Base-by-base conservation (phyloP, 2,797 vertebrate species). In the Myotis vivesi region DNA sequence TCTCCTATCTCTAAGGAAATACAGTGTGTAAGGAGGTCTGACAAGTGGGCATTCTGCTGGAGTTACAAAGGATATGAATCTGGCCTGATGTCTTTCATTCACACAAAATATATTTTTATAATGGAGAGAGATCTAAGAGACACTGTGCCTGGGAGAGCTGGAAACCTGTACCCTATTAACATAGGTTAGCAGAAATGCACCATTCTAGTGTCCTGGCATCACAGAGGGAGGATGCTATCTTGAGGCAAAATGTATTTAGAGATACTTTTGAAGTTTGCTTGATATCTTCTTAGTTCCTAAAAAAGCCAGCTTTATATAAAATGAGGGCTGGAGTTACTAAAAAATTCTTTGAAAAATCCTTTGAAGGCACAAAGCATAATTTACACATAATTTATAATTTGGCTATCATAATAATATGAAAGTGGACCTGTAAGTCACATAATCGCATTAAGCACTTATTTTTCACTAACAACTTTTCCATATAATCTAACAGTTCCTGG, bases 1-100 rank as follows among this genome's bases (percentile, higher is more conserved):
- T 95, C 69, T 76, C 33, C 5, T 16, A 62, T 75, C 81, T 80
- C 69, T 64, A 80, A 69, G 33, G 92, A 92, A 91, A 94, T 90
- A 2, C 17, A 38, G 1, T 44, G 2, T 59, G 6, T 93, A 59
- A 90, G 41, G 64, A 46, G 38, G 19, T 80, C 82, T 86, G 69
- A 94, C 76, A 83, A 79, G n/a, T 33, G 53, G 33, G 20, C 41
- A 80, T 41, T 88, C n/a, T 64, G 46, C 7, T n/a, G 44, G 86
- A 86, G 36, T 88, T 49, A 73, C 11, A 71, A 51, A 44, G 20
- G 36, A 87, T 88, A 53, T 86, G 16, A 83, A 86, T 85, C 46
- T 59, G 16, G 68, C 9, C 20, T 2, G 46, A 3, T 77, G 36
- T 69, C 62, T 91, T 92, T 90, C 89, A 92, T 88, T 95, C 25